Percentiles rank a stretch among this genome's conserved stretches.
phyloP scores from a whole-genome alignment of 2,888 invertebrate genomes.

The Thymelicus lineola region DNA sequence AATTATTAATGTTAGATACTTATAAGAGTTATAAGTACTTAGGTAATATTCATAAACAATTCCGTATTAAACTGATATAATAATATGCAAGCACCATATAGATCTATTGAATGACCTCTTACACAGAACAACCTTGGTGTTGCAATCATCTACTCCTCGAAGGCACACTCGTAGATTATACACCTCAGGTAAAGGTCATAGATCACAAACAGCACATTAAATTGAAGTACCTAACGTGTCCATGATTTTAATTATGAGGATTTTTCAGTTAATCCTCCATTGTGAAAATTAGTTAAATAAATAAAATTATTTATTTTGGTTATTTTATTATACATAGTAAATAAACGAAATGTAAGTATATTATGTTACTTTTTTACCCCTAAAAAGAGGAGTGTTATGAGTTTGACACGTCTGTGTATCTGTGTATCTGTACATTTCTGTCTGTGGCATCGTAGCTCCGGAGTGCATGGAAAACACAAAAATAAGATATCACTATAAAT shows the following conservation, averaged over 20 bases:
- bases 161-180: constrained; percentile 18
- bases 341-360: too few relatives aligned
- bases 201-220: background rate
- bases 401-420: too few relatives aligned
- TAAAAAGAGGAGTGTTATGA: too few relatives aligned
- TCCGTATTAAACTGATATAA: background rate
- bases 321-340: too few relatives aligned
- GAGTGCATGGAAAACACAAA: too few relatives aligned
- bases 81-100: constrained; percentile 30
- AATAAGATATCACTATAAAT: too few relatives aligned
- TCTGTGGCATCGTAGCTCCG: too few relatives aligned
- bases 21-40: too few relatives aligned
- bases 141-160: constrained; percentile 42
- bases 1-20: background rate
- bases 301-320: too few relatives aligned
- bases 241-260: background rate
- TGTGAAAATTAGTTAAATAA: too few relatives aligned
- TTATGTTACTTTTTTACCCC: too few relatives aligned
- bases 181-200: constrained; percentile 17
- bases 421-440: too few relatives aligned
- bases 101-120: constrained; percentile 44
- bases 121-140: constrained; percentile 45
- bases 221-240: constrained; percentile 1
- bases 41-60: background rate
- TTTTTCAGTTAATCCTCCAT: background rate